Percentiles rank a stretch among this genome's conserved stretches.
These are phyloP conservation scores for Mustelus asterias DNA, from an alignment of 2,113 vertebrate species.

Conservation along the genomic window DNA sequence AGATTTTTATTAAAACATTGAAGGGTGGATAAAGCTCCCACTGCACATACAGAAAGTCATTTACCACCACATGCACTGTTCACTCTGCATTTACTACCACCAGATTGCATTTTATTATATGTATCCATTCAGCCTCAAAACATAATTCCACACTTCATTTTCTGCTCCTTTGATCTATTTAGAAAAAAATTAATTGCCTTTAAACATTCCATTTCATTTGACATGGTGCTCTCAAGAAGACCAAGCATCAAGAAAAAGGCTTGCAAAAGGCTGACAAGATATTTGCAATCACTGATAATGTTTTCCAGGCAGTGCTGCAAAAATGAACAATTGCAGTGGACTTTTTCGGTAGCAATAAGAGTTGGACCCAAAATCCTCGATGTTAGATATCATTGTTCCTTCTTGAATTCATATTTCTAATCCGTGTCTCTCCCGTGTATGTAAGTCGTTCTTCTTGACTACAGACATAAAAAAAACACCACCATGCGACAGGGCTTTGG, in stretches of 20 bases:
- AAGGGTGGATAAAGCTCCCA: not conserved
- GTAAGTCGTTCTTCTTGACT: too few species aligned
- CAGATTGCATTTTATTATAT: conserved; percentile 19
- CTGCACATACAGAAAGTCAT: not conserved
- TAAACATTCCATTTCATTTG: conserved; percentile 29
- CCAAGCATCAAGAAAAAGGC: not conserved
- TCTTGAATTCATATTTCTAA: not conserved
- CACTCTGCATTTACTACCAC: not conserved
- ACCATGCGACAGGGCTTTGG: too few species aligned
- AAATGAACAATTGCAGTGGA: not conserved
- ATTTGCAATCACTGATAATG: not conserved
- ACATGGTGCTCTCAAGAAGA: not conserved
- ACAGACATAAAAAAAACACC: too few species aligned
- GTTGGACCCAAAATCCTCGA: not conserved
- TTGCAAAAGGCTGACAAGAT: not conserved
- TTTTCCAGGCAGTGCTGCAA: not conserved
- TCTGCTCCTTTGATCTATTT: conserved; percentile 27
- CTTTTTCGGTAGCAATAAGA: not conserved
- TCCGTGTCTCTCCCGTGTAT: not conserved
- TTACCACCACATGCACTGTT: not conserved
- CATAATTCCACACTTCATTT: conserved; percentile 15
- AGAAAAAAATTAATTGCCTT: conserved; percentile 21
- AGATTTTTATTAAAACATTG: not conserved
- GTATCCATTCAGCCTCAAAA: not conserved
- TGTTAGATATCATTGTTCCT: not conserved